phyloP scores from a whole-genome alignment of 1,140 invertebrate genomes.

The Pseudomyrmex pallidus region DNA sequence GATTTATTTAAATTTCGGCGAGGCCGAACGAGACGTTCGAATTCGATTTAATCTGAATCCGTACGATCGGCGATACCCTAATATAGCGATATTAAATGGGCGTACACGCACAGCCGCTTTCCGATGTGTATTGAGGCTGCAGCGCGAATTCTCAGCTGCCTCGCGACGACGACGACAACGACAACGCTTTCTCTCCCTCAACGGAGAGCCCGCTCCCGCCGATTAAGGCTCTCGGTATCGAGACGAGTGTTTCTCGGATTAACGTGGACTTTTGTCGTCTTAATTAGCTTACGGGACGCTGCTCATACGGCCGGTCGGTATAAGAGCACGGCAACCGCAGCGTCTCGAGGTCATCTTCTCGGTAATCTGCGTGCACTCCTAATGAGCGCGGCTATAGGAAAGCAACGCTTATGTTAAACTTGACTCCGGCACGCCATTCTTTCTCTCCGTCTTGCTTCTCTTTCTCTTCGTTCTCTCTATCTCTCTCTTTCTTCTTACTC shows the following conservation, averaged over 20 bases:
- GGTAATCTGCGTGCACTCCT: conserved; percentile 76
- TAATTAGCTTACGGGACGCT: conserved; percentile 75
- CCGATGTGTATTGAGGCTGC: background rate
- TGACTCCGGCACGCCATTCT: conserved; percentile 66
- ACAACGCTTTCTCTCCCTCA: background rate
- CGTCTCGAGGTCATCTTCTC: conserved; percentile 76
- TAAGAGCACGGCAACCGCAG: conserved; percentile 65
- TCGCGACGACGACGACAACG: background rate
- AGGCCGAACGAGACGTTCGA: background rate
- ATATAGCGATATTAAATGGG: conserved; percentile 7
- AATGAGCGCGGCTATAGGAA: conserved; percentile 74
- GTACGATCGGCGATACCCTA: background rate
- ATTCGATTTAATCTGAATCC: conserved; percentile 1
- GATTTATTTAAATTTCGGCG: too few species aligned
- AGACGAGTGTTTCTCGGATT: conserved; percentile 75
- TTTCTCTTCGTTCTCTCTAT: conserved; percentile 2
- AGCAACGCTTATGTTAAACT: conserved; percentile 75
- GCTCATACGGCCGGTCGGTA: conserved; percentile 63
- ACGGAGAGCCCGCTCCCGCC: conserved; percentile 28
- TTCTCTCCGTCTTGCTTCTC: conserved; percentile 37
- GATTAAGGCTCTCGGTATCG: conserved; percentile 63
- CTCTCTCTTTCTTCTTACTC: conserved; percentile 32
- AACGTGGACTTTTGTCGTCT: conserved; percentile 77
- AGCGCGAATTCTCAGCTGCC: conserved; percentile 5
- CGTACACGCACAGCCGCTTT: background rate